Evolutionary conservation across 2,113 vertebrate species (phyloP).

Genomic region (Eira barbara): DNA sequence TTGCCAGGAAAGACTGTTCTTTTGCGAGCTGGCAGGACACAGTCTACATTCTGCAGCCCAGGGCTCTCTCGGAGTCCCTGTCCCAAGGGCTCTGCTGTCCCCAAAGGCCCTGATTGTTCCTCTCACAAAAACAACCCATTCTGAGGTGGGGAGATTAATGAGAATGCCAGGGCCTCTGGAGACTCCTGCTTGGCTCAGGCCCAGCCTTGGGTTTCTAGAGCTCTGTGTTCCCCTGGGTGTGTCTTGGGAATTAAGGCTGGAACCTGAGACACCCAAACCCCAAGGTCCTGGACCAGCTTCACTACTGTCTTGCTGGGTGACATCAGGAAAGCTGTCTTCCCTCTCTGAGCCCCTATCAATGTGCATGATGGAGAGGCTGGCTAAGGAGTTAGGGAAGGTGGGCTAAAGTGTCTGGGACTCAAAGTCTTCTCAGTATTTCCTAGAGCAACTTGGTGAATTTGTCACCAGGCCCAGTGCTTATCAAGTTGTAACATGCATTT

Average conservation of each 20-base stretch:
- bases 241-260: not conserved
- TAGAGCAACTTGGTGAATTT: too few species aligned
- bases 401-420: not conserved
- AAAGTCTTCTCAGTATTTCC: not conserved
- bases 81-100: not conserved
- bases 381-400: rapidly evolving
- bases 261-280: not conserved
- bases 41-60: not conserved
- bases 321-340: not conserved
- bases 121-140: not conserved
- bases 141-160: not conserved
- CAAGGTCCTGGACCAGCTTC: not conserved
- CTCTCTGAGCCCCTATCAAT: not conserved
- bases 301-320: not conserved
- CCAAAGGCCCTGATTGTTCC: conserved; percentile 32
- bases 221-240: not conserved
- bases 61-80: not conserved
- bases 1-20: conserved; percentile 43
- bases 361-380: not conserved
- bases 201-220: not conserved
- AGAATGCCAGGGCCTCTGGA: not conserved
- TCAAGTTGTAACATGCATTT: not conserved
- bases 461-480: not conserved
- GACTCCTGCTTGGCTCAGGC: not conserved
- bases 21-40: conserved; percentile 44